These are phyloP conservation scores for Hydrotaea cyrtoneurina DNA, from an alignment of 2,888 invertebrate genomes.

Conservation along the genomic window DNA sequence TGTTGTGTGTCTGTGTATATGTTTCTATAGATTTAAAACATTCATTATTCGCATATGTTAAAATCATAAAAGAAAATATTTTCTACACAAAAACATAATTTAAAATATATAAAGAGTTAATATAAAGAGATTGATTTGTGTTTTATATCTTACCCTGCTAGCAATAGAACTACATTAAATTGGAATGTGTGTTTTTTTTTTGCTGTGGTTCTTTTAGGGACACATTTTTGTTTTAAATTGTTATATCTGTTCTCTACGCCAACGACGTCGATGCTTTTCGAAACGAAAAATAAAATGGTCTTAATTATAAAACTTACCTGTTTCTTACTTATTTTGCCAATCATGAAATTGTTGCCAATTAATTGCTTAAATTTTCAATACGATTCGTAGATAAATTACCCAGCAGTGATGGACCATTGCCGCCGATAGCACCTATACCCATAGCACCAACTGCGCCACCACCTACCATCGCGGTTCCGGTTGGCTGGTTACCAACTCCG, in stretches of 20 bases:
- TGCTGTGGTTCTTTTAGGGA: not conserved
- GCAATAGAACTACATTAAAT: slow-evolving; percentile 18
- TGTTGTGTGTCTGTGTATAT: slow-evolving; percentile 3
- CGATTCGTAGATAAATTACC: slow-evolving; percentile 65
- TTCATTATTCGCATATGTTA: slow-evolving; percentile 28
- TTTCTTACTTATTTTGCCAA: slow-evolving; percentile 6
- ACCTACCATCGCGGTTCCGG: slow-evolving; percentile 38
- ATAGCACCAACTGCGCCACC: slow-evolving; percentile 23
- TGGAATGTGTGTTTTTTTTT: slow-evolving; percentile 57
- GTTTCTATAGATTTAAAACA: not conserved
- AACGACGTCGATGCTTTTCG: slow-evolving; percentile 5
- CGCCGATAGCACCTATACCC: not conserved
- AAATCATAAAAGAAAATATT: slow-evolving; percentile 18
- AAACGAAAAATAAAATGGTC: not conserved
- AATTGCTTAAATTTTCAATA: slow-evolving; percentile 70
- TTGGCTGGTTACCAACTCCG: slow-evolving; percentile 40
- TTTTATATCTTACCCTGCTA: slow-evolving; percentile 19
- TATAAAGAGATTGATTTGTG: not conserved
- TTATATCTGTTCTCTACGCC: not conserved
- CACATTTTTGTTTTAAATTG: slow-evolving; percentile 31
- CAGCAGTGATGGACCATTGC: slow-evolving; percentile 58
- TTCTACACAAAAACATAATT: slow-evolving; percentile 8
- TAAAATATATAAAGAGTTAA: not conserved
- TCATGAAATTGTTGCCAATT: not conserved
- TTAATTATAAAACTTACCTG: slow-evolving; percentile 57